These are phyloP conservation scores for Cephus nigrinus DNA, from an alignment of 2,888 invertebrate species.

Conservation along the genomic window DNA sequence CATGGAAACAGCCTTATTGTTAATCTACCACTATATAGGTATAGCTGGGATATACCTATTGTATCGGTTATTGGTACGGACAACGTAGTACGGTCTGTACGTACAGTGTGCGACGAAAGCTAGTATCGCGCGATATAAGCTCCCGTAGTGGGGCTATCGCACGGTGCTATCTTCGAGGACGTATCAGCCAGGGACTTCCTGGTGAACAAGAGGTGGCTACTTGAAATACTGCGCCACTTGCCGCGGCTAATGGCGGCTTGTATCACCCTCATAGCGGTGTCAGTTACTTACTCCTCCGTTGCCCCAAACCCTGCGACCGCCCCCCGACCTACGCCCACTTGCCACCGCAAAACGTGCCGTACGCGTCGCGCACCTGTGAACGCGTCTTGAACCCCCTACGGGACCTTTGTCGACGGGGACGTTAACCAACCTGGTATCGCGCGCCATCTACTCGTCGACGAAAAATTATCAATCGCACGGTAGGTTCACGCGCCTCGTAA, in stretches of 20 bases:
- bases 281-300: constrained; percentile 32
- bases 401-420: not conserved
- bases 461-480: not conserved
- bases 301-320: constrained; percentile 12
- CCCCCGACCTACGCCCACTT: constrained; percentile 12
- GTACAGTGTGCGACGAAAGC: not conserved
- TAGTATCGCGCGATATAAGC: not conserved
- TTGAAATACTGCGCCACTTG: constrained; percentile 26
- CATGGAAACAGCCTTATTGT: not conserved
- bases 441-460: not conserved
- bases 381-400: not conserved
- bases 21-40: not conserved
- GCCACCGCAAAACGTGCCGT: not conserved
- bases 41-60: not conserved
- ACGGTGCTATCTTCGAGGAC: not conserved
- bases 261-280: constrained; percentile 44
- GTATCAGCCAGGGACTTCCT: constrained; percentile 1
- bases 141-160: not conserved
- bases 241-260: constrained; percentile 45
- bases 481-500: not conserved
- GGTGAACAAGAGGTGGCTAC: constrained; percentile 6
- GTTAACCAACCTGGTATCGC: constrained; percentile 5
- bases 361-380: constrained; percentile 1
- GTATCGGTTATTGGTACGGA: not conserved
- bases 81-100: not conserved